Conservation (phyloP, 2,797 vertebrate species). For the Dermochelys coriacea region DNA sequence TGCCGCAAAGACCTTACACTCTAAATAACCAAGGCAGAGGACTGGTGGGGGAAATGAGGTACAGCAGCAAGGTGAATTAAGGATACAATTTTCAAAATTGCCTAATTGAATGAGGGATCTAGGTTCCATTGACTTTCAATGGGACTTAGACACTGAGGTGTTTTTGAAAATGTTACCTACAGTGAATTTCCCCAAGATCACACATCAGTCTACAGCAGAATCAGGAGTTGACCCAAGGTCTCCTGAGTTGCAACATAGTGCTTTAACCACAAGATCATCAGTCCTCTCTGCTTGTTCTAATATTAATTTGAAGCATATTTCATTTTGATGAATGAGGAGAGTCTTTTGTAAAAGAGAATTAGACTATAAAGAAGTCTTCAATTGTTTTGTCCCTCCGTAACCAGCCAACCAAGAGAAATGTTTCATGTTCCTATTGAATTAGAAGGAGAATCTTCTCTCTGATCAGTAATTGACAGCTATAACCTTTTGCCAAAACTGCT, state of each 20-base stretch:
- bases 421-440: accelerated
- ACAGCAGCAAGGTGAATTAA: neutral
- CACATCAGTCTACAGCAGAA: neutral
- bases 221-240: neutral
- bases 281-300: neutral
- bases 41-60: neutral
- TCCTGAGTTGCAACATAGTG: accelerated
- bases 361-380: neutral
- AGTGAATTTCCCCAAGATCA: neutral
- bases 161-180: neutral
- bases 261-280: neutral
- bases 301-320: neutral
- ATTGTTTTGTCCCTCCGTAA: neutral
- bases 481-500: neutral
- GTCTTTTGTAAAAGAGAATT: neutral
- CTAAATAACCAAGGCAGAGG: neutral
- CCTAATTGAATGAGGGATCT: neutral
- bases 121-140: neutral
- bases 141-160: neutral
- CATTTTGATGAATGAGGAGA: neutral
- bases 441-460: neutral
- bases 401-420: neutral
- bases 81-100: neutral
- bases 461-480: neutral
- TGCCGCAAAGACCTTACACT: neutral